phyloP scores from a whole-genome alignment of 2,797 vertebrate genomes.

The Gorsachius magnificus region DNA sequence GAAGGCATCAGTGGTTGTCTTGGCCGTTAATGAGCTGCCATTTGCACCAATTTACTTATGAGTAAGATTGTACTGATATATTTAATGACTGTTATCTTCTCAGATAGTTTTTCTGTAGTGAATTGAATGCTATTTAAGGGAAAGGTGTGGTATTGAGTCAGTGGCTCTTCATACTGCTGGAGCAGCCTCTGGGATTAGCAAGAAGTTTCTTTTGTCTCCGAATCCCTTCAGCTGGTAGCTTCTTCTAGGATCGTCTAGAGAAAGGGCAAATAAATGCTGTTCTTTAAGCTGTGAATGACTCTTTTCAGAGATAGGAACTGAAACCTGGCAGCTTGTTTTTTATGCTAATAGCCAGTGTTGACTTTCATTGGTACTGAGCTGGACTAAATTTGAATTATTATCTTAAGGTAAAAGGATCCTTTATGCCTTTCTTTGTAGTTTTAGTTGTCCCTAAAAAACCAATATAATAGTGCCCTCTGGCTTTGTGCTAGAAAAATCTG shows the following conservation, averaged over 20 bases:
- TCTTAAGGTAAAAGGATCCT: not conserved
- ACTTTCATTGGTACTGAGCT: not conserved
- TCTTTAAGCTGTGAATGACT: not conserved
- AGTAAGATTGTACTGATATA: not conserved
- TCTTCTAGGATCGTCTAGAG: not conserved
- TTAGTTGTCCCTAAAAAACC: not conserved
- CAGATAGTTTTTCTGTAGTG: not conserved
- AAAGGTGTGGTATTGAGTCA: not conserved
- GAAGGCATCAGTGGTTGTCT: not conserved
- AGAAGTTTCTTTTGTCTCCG: not conserved
- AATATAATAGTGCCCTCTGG: conserved; percentile 50
- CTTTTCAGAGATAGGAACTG: not conserved
- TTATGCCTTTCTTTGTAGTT: not conserved
- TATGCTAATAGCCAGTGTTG: not conserved
- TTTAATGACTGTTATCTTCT: not conserved
- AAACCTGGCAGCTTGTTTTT: not conserved
- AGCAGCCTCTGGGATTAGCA: not conserved
- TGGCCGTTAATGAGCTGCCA: not conserved
- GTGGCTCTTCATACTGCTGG: not conserved
- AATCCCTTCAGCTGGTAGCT: not conserved
- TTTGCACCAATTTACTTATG: not conserved
- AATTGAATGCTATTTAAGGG: not conserved
- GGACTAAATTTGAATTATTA: not conserved
- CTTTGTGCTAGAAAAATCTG: conserved; percentile 19
- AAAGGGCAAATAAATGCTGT: not conserved